Base-by-base conservation (phyloP, 2,888 invertebrate genomes). In the Heliconius aoede region DNA sequence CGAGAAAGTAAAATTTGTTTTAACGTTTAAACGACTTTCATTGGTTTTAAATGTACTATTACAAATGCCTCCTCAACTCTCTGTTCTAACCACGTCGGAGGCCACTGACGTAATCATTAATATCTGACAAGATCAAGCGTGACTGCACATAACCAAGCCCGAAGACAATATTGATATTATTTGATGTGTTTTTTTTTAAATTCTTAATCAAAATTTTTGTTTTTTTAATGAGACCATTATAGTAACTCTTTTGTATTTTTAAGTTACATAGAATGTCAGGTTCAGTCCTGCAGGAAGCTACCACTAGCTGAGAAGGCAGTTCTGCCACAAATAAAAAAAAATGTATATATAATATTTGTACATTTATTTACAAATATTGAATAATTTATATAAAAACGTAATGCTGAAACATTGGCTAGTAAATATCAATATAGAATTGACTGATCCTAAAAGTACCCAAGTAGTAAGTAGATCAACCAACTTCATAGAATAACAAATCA, bases 401-500 rank as follows among this genome's bases (percentile, higher is more conserved):
- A 61, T 26, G 36, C 40, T 21, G 21, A 40, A 40, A 61, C 24
- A 69, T 69, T 69, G 30, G 15, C 55, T 69, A 69, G 30, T 69
- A 55, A 69, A 55, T 55, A 69, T 55, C 55, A 69, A 69, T 69
- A 69, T 69, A 69, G 55, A 69, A 69, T 30, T 67, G 78, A 74
- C 76, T 75, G 76, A 78, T 77, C 30, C 55, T 77, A 72, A 74
- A 73, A 73, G 64, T 65, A 74, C 73, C 64, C 65, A 58, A 69
- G 72, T 60, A 72, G 72, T 72, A 72, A 60, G 72, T 60, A 72
- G 72, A 72, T 72, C 72, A 72, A 61, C 69, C 71, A 60, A 77
- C 71, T 71, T 79, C 64, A 74, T 73, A 74, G 78, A 80, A 77
- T 78, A 79, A 76, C 77, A 76, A 73, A 77, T 77, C 77, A 71